A percentile compares a stretch with the other conserved stretches of the same genome.
phyloP scores from a whole-genome alignment of 2,797 vertebrate species.

The Centroberyx gerrardi region DNA sequence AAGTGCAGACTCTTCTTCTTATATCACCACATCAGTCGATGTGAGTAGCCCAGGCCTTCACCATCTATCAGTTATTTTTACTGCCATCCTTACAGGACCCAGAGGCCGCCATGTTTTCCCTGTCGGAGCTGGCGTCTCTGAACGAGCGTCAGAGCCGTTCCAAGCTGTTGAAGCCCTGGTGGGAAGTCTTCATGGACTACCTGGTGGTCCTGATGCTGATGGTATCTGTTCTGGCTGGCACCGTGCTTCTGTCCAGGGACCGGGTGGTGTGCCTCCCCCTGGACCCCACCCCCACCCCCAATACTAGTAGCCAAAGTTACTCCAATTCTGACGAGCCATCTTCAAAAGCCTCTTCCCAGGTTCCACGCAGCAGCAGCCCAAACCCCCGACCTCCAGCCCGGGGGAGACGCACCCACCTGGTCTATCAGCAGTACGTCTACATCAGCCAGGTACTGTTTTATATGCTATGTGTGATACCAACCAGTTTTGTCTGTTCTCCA shows the following conservation, averaged over 20 bases:
- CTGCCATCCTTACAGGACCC: slow-evolving; percentile 5
- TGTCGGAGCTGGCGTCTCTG: slow-evolving; percentile 85
- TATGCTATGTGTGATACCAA: not conserved
- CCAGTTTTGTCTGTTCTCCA: not conserved
- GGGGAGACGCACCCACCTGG: slow-evolving; percentile 82
- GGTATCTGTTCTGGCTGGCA: slow-evolving; percentile 86
- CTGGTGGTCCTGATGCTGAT: slow-evolving; percentile 89
- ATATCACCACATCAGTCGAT: not conserved
- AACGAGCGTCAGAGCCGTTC: slow-evolving; percentile 81
- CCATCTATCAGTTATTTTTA: not conserved
- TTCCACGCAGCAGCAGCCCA: slow-evolving; percentile 3
- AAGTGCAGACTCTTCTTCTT: not conserved
- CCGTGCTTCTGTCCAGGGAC: slow-evolving; percentile 86
- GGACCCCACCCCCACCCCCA: slow-evolving; percentile 43
- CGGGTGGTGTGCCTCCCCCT: slow-evolving; percentile 87
- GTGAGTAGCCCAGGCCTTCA: not conserved
- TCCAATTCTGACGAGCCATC: slow-evolving; percentile 11
- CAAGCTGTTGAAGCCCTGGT: slow-evolving; percentile 90
- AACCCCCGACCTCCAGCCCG: slow-evolving; percentile 26
- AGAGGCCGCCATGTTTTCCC: slow-evolving; percentile 83
- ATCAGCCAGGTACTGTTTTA: slow-evolving; percentile 81
- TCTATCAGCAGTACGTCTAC: slow-evolving; percentile 89
- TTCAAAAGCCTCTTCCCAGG: not conserved
- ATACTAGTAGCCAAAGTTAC: slow-evolving; percentile 20
- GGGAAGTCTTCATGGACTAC: slow-evolving; percentile 91